Conservation (phyloP, 2,113 vertebrate species). For the Chrysemys picta region DNA sequence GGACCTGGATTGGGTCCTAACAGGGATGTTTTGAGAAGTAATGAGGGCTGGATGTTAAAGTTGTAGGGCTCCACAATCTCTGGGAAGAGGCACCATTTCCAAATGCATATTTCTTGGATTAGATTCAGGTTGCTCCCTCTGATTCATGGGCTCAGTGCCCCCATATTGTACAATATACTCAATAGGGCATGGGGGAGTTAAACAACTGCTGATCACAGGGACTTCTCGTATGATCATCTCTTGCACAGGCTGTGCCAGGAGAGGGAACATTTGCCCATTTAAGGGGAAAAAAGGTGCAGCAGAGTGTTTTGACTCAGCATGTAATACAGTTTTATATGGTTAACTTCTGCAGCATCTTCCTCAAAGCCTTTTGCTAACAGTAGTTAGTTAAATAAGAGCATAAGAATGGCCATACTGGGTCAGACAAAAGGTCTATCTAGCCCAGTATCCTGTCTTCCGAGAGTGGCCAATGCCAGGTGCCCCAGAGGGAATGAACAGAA, state of each 20-base stretch:
- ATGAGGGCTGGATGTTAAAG: too few relatives aligned
- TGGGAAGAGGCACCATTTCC: not conserved
- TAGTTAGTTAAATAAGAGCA: too few relatives aligned
- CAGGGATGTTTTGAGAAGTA: not conserved
- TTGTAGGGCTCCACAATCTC: not conserved
- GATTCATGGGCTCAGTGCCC: accelerated
- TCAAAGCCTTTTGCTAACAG: too few relatives aligned
- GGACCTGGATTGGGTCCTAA: not conserved
- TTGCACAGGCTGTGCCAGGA: too few relatives aligned
- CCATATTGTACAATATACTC: not conserved
- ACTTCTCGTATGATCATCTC: not conserved
- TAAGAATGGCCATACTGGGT: too few relatives aligned
- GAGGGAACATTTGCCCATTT: not conserved
- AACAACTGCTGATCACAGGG: not conserved
- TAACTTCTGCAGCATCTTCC: not conserved
- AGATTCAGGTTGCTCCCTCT: not conserved
- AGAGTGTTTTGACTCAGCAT: not conserved
- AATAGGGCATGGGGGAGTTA: too few relatives aligned
- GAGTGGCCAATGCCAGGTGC: too few relatives aligned
- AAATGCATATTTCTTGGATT: accelerated
- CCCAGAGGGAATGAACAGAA: too few relatives aligned
- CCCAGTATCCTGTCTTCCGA: too few relatives aligned
- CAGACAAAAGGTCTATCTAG: too few relatives aligned
- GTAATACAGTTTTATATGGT: not conserved
- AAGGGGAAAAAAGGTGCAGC: not conserved